Base-by-base conservation (phyloP, 92 coral and sea anemone genomes). In the Parazoanthus swiftii region DNA sequence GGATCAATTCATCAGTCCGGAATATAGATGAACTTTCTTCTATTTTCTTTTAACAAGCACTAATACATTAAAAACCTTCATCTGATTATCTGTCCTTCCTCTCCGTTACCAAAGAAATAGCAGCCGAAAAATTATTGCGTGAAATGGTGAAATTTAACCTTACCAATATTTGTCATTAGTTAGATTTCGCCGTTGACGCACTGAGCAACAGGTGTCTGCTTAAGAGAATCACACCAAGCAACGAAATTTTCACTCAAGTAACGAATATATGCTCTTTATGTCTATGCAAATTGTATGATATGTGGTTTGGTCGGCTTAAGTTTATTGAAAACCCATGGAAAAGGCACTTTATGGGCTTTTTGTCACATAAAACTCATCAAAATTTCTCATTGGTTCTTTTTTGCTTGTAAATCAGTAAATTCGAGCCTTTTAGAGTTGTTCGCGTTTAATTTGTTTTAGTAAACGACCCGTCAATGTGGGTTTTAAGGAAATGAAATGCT, bases 161-260 rank as follows among this genome's bases (percentile, higher is more conserved):
- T 42, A 11, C 79, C 39, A 26, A 44, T 73, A 43, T 44, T 51
- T 63, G 67, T 73, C 18, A 82, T 71, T 38, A 66, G 8, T 71
- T 84, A 48, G 44, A 72, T 84, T 84, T 84, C 10, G 66, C 11
- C 48, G 23, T 71, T 71, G 87, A 29, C 16, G 39, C 33, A 29
- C 43, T 20, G 87, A 71, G 87, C 87, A 84, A 84, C 87, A 84
- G 87, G 87, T 84, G 87, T 84, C 87, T 10, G 77, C 77, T 44
- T 23, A 13, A 46, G 78, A 71, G 65, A 48, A 58, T 33, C 46
- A 21, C 58, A 43, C 86, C 54, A 46, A 44, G 86, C 86, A 71
- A 71, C 87, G 77, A 71, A 76, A 38, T 48, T 70, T 84, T 71
- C 87, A 46, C 43, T 84, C 77, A 35, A 84, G 66, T 68, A 46